Evolutionary conservation across 2,113 vertebrate genomes (phyloP), one percentile per base, ranked within the genome.

Genomic region (Triplophysa tibetana): DNA sequence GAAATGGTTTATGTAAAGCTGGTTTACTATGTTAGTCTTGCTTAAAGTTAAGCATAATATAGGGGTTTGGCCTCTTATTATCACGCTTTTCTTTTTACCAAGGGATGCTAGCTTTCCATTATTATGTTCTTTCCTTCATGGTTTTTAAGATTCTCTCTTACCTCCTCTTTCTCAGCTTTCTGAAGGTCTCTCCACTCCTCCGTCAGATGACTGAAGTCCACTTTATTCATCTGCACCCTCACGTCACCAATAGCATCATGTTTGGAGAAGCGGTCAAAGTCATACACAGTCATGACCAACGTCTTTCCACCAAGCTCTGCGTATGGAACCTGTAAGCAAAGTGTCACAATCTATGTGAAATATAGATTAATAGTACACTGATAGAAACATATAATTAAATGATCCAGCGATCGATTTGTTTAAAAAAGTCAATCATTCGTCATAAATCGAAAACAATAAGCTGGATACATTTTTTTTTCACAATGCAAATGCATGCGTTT

Each of bases 91-190:
- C 33, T 38, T 38, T 38, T 29, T 29, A 4, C 29, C 29, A 43
- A 43, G 41, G 41, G 41, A 43, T 29, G 29, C 41, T 1, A 43
- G 10, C 41, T 43, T 43, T 43, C 41, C 7, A 43, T 43, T 8
- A 12, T 11, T 10, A 45, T 45, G 43, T 45, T 45, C 43, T 45
- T 33, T 33, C 29, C 29, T 38, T 45, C 9, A 45, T 11, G 43
- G 12, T 11, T 45, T 45, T 38, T 6, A 12, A 45, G 0, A 19
- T 21, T 76, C 65, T 48, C 12, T 60, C 92, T 87, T 91, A 98
- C 97, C 95, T 99, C 96, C 90, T 99, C 97, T 84, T 98, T 98
- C 90, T 99, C 97, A 23, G 96, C 96, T 83, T 96, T 98, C 91
- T 96, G 94, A 85, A 99, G 94, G 84, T 98, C 96, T 61, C 95